Evolutionary conservation across 1,140 invertebrate species (phyloP), one percentile per base, ranked within the genome.

Genomic region (Musca vetustissima): DNA sequence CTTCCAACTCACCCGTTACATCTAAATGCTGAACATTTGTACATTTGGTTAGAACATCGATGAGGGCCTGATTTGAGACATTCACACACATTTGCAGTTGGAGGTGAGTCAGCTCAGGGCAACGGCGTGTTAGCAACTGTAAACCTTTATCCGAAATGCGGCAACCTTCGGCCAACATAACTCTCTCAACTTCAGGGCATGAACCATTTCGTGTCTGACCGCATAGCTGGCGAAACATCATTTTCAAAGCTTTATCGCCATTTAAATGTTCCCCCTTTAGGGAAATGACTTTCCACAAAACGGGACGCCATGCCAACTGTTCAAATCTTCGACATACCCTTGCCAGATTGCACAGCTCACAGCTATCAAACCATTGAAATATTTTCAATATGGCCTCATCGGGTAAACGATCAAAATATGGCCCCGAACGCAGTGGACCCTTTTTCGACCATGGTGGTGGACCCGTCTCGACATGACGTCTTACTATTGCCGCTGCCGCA

Each of bases 251-350:
- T 76, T 87, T 86, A 83, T 93, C 91, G 0, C 89, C 89, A 70
- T 88, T 88, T 1, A 91, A 80, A 47, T 84, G 83, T 70, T 89
- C 88, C n/a, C 89, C 89, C 47, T 87, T 84, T 32, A 93, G 81
- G 4, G 84, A 85, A 49, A 93, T 89, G 21, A 84, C 86, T 66
- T 88, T 86, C 93, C 93, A 95, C 1, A 95, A 83, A 1, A 85
- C 83, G 4, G 91, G 91, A 14, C 91, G 89, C 93, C 93, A 95
- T 15, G 90, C 92, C 21, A 96, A 86, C 52, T 89, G 85, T 79
- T 93, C 92, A 85, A 95, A 95, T 24, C 92, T 84, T 14, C 89
- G 84, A 75, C 93, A 96, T 0, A 96, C 94, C 13, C 92, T 86
- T 0, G 93, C 90, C 79, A 92, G 88, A 19, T 88, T 86, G 74